Evolutionary conservation across 2,113 vertebrate genomes (phyloP).

Genomic region (Elgaria multicarinata): DNA sequence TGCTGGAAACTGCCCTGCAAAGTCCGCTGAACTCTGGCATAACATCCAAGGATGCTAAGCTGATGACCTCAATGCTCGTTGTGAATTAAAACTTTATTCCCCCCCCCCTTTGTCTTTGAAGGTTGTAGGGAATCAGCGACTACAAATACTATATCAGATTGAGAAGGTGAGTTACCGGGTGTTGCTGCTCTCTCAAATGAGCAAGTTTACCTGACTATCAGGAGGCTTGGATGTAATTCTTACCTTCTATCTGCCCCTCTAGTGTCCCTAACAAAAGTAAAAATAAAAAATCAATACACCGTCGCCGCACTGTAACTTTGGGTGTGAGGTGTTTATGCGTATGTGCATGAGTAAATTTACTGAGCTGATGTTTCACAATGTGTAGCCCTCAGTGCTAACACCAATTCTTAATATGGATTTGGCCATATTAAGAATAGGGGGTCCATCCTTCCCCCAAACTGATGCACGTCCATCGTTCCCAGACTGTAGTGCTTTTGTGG

Average conservation of each 20-base stretch:
- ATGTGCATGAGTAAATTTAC: too few relatives aligned
- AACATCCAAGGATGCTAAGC: accelerated
- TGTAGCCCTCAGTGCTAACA: neutral
- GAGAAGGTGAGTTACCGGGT: conserved; percentile 82
- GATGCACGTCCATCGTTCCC: too few relatives aligned
- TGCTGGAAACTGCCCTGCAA: neutral
- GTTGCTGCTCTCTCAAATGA: neutral
- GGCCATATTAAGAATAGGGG: neutral
- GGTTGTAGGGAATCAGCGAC: conserved; percentile 80
- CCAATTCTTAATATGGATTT: neutral
- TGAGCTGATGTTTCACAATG: neutral
- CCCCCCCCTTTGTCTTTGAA: conserved; percentile 60
- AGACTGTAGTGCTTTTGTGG: too few relatives aligned
- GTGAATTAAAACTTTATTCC: conserved; percentile 24
- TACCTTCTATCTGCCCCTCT: too few relatives aligned
- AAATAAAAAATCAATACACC: too few relatives aligned
- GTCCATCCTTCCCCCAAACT: neutral
- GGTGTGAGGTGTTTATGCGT: too few relatives aligned
- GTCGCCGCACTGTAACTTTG: too few relatives aligned
- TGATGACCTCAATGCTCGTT: neutral
- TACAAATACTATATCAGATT: conserved; percentile 84
- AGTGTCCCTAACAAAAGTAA: too few relatives aligned
- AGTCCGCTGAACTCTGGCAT: neutral
- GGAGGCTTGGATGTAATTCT: too few relatives aligned
- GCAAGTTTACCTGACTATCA: too few relatives aligned